These are phyloP conservation scores for Trimorus sp. DNA, from an alignment of 2,888 invertebrate species.

Conservation along the genomic window DNA sequence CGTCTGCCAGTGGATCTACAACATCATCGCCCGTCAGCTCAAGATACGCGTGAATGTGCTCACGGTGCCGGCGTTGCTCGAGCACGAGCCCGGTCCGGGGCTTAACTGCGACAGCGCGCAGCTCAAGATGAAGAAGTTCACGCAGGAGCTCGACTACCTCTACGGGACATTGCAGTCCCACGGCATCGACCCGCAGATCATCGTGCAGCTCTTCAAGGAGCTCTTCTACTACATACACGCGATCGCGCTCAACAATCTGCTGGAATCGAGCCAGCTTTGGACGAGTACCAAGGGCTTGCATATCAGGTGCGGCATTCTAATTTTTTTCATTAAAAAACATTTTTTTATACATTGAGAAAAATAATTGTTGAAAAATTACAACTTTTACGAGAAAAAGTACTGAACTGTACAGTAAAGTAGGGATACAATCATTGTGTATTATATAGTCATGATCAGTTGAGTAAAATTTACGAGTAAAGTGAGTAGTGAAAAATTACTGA, in stretches of 20 bases:
- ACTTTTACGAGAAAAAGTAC: too few species aligned
- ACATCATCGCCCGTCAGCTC: conserved; percentile 82
- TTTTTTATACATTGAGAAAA: too few species aligned
- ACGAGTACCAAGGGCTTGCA: conserved; percentile 99
- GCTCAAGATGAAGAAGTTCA: conserved; percentile 85
- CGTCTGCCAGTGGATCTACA: conserved; percentile 90
- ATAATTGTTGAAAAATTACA: too few species aligned
- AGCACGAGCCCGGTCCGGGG: conserved; percentile 95
- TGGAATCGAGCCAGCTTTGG: conserved; percentile 97
- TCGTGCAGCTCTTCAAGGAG: conserved; percentile 93
- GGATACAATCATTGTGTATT: too few species aligned
- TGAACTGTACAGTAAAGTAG: too few species aligned
- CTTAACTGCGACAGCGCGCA: conserved; percentile 84
- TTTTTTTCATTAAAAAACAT: too few species aligned
- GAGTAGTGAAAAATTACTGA: too few species aligned
- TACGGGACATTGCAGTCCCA: conserved; percentile 84
- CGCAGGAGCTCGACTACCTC: conserved; percentile 83
- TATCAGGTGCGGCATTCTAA: too few species aligned
- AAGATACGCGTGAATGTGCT: conserved; percentile 88
- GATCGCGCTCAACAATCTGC: conserved; percentile 95
- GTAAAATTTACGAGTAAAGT: too few species aligned
- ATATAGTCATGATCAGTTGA: too few species aligned
- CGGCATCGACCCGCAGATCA: conserved; percentile 91
- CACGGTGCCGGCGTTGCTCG: conserved; percentile 95
- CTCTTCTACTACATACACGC: conserved; percentile 97